Evolutionary conservation across 1,140 invertebrate species (phyloP).

Genomic region (Caenorhabditis remanei): DNA sequence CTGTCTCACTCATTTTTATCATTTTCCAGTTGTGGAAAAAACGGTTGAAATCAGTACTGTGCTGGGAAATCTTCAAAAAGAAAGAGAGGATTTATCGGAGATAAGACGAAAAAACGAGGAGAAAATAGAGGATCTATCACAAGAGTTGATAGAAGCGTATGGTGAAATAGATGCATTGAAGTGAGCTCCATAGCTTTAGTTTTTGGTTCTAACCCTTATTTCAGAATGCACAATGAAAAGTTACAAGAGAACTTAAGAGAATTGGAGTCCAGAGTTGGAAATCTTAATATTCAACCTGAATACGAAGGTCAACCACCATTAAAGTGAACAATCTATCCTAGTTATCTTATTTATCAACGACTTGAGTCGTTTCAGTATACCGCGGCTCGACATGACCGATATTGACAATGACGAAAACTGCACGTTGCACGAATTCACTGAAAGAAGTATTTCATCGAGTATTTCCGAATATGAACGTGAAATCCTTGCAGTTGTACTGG

Average conservation of each 20-base stretch:
- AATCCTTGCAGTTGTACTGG: slow-evolving; percentile 13
- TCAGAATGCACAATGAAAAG: slow-evolving; percentile 44
- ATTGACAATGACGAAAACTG: slow-evolving; percentile 23
- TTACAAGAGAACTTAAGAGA: slow-evolving; percentile 23
- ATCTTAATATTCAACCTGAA: background rate
- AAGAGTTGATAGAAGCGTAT: slow-evolving; percentile 31
- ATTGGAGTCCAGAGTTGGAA: background rate
- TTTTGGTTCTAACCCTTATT: background rate
- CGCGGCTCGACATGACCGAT: slow-evolving; percentile 37
- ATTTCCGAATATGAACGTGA: slow-evolving; percentile 19
- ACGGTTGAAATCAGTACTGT: background rate
- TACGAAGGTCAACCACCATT: background rate
- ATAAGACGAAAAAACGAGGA: slow-evolving; percentile 28
- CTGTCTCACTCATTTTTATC: background rate
- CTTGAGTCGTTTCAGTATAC: slow-evolving; percentile 40
- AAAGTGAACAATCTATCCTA: slow-evolving; percentile 24
- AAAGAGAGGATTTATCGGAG: slow-evolving; percentile 1
- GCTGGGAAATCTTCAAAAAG: background rate
- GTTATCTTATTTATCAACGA: background rate
- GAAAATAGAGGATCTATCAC: background rate
- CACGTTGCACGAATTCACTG: slow-evolving; percentile 15
- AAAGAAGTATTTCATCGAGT: slow-evolving; percentile 6
- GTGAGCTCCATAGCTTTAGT: background rate
- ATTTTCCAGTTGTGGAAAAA: slow-evolving; percentile 26
- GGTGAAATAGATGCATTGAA: slow-evolving; percentile 41